Evolutionary conservation across 2,797 vertebrate species (phyloP), one percentile per base, ranked within the genome.

Genomic region (Darevskia mixta): DNA sequence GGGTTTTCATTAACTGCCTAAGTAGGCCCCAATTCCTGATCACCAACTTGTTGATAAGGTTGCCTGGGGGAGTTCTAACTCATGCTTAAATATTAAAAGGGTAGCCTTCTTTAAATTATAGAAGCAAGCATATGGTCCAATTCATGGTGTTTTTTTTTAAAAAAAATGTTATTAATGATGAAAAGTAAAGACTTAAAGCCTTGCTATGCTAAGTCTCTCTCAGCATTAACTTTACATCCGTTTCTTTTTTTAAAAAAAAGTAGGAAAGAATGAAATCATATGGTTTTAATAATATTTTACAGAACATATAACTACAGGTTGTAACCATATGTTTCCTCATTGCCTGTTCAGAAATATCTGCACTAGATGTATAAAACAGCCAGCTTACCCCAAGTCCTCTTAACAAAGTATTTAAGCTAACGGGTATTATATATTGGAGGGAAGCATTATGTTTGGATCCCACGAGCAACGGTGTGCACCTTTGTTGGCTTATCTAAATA

Each of bases 211-310:
- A 90, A 93, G 41, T 11, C n/a, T 29, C 35, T 92, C 85, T 66
- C 80, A 38, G 87, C 90, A 94, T 90, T 97, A 96, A 94, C 94
- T 95, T 93, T 91, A 92, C 82, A 90, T 94, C 83, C 61, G 27
- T 75, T 43, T 76, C 32, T 85, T 85, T 49, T 49, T 49, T 49
- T 49, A 49, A 49, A 93, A 92, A 77, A 91, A 92, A 91, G 86
- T 92, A 89, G 89, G 85, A 86, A 91, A 77, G 91, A 95, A 88
- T 89, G 86, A 92, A 95, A 90, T 45, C 95, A 96, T 94, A 90
- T 96, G 95, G 93, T 89, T 95, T 95, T 88, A 95, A 96, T 97
- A 91, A 95, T 96, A 95, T 95, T 96, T 96, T 96, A 96, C 88
- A 93, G 91, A 94, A 92, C 91, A 94, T 95, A 91, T 93, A 94